Percentiles rank a stretch among this genome's conserved stretches.
Conservation (phyloP, 2,888 invertebrate species). For the Agonum fuliginosum region DNA sequence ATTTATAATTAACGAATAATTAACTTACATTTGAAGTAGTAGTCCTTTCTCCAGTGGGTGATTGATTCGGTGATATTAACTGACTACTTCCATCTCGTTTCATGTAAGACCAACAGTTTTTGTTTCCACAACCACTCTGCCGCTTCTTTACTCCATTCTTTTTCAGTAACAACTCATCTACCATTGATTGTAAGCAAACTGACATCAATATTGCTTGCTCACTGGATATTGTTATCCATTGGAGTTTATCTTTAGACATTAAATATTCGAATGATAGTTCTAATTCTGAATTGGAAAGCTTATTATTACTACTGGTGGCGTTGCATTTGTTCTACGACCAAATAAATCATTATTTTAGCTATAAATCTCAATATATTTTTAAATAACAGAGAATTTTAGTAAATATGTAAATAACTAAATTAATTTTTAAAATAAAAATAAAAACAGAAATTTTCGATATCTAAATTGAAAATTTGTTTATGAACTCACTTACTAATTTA, state of each 20-base stretch:
- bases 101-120: slow-evolving; percentile 81
- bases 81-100: slow-evolving; percentile 84
- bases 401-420: too few species aligned
- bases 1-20: neutral
- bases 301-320: slow-evolving; percentile 66
- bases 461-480: too few species aligned
- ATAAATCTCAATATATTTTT: slow-evolving; percentile 60
- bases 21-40: slow-evolving; percentile 49
- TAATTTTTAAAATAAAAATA: too few species aligned
- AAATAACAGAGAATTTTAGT: too few species aligned
- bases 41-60: slow-evolving; percentile 32
- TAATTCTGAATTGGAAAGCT: slow-evolving; percentile 73
- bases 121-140: slow-evolving; percentile 65
- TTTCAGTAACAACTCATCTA: slow-evolving; percentile 91
- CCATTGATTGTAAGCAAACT: slow-evolving; percentile 95
- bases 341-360: neutral
- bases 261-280: slow-evolving; percentile 97
- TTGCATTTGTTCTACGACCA: slow-evolving; percentile 43
- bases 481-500: too few species aligned
- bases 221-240: slow-evolving; percentile 95
- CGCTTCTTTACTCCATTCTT: slow-evolving; percentile 77
- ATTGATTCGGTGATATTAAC: slow-evolving; percentile 75
- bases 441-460: too few species aligned
- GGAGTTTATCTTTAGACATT: slow-evolving; percentile 90
- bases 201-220: slow-evolving; percentile 97